phyloP scores from a whole-genome alignment of 2,113 vertebrate species.

The Megaceryle torquata region DNA sequence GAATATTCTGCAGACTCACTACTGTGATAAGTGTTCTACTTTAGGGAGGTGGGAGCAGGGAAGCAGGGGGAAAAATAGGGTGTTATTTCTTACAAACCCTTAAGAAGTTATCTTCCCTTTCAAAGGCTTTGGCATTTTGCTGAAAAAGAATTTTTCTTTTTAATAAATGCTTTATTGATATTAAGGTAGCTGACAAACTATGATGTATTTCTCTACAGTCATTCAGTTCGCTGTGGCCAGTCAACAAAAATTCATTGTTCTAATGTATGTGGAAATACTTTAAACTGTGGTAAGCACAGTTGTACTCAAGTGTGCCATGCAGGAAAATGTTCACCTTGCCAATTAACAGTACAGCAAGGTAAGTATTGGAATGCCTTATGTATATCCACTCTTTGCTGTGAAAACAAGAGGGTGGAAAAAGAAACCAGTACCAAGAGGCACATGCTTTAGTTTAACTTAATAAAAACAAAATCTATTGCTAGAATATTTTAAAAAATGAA shows the following conservation, averaged over 20 bases:
- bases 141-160: background rate
- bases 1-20: background rate
- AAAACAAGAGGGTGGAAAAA: background rate
- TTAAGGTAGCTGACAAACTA: background rate
- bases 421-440: background rate
- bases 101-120: background rate
- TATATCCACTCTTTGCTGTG: background rate
- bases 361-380: slow-evolving; percentile 19
- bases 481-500: background rate
- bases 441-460: background rate
- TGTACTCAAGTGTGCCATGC: slow-evolving; percentile 90
- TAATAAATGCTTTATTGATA: background rate
- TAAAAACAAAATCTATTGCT: background rate
- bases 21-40: background rate
- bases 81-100: background rate
- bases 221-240: slow-evolving; percentile 93
- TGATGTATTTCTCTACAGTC: slow-evolving; percentile 74
- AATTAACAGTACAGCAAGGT: slow-evolving; percentile 86
- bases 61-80: background rate
- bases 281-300: slow-evolving; percentile 89
- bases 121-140: background rate
- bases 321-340: slow-evolving; percentile 87
- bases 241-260: slow-evolving; percentile 83
- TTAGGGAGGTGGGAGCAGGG: background rate
- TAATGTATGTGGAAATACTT: slow-evolving; percentile 81